A percentile compares a stretch with the other conserved stretches of the same genome.
These are phyloP conservation scores for Bicyclus anynana DNA, from an alignment of 1,140 invertebrate genomes.

Conservation along the genomic window DNA sequence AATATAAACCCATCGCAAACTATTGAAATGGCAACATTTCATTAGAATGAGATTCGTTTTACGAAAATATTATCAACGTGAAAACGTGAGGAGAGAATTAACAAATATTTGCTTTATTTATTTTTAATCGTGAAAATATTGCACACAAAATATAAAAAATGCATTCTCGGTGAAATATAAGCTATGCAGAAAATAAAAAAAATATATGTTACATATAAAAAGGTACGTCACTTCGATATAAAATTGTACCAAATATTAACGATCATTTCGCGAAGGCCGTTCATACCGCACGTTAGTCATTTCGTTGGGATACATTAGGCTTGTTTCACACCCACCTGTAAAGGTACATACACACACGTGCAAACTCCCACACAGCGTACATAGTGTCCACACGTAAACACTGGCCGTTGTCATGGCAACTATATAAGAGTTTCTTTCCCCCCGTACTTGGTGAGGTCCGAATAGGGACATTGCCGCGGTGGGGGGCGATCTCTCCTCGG, in stretches of 20 bases:
- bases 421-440: conserved; percentile 74
- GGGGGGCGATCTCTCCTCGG: conserved; percentile 60
- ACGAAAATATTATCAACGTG: no score
- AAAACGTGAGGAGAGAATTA: no score
- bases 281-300: conserved; percentile 10
- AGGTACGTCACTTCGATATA: conserved; percentile 8
- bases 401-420: conserved; percentile 20
- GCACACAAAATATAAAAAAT: not conserved
- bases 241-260: conserved; percentile 1
- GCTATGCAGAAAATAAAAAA: not conserved
- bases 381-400: conserved; percentile 13
- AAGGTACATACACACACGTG: not conserved
- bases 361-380: conserved; percentile 4
- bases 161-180: not conserved
- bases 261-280: conserved; percentile 19
- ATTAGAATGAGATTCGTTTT: no score
- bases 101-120: no score
- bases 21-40: no score
- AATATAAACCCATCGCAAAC: no score
- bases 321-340: conserved; percentile 14
- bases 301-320: conserved; percentile 28
- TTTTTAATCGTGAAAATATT: not conserved
- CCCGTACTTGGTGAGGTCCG: conserved; percentile 50
- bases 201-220: conserved; percentile 8
- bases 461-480: conserved; percentile 42